A percentile compares a stretch with the other conserved stretches of the same genome.
Evolutionary conservation across 2,113 vertebrate species (phyloP).

Genomic region (Cynoglossus semilaevis): DNA sequence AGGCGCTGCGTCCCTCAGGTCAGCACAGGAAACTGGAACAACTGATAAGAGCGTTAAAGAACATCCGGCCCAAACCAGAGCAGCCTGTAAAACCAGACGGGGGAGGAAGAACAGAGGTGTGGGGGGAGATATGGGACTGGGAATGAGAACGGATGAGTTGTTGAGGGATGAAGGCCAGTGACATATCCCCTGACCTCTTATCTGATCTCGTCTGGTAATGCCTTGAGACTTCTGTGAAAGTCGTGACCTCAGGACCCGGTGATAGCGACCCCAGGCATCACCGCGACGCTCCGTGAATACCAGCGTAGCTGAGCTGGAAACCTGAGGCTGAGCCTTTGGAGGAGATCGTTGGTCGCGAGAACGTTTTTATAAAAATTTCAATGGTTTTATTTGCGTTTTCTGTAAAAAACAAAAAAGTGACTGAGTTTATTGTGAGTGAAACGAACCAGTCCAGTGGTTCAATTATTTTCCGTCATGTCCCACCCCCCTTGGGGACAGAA

Average conservation of each 20-base stretch:
- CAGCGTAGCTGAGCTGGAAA: too few relatives aligned
- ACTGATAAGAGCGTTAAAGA: conserved; percentile 3
- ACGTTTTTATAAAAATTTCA: too few relatives aligned
- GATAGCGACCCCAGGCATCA: conserved; percentile 19
- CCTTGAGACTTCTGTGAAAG: conserved; percentile 38
- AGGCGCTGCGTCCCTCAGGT: not conserved
- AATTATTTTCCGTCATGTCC: too few relatives aligned
- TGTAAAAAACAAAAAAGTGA: too few relatives aligned
- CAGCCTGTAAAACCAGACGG: conserved; percentile 17
- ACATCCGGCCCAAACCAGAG: conserved; percentile 26
- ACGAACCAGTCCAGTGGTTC: too few relatives aligned
- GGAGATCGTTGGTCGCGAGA: not conserved
- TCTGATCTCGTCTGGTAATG: conserved; percentile 47
- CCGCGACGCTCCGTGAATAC: conserved; percentile 9
- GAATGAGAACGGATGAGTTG: conserved; percentile 47
- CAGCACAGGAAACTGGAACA: not conserved
- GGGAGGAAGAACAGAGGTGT: conserved; percentile 20
- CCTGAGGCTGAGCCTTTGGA: not conserved
- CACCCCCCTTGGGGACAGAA: too few relatives aligned
- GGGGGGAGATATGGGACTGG: conserved; percentile 25
- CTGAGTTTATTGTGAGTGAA: too few relatives aligned
- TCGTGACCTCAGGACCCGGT: conserved; percentile 22
- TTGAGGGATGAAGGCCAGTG: conserved; percentile 38
- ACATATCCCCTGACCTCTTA: conserved; percentile 42
- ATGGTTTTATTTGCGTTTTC: too few relatives aligned